A percentile compares a stretch with the other conserved stretches of the same genome.
Evolutionary conservation across 1,140 invertebrate species (phyloP).

Genomic region (Brachionus manjavacas): DNA sequence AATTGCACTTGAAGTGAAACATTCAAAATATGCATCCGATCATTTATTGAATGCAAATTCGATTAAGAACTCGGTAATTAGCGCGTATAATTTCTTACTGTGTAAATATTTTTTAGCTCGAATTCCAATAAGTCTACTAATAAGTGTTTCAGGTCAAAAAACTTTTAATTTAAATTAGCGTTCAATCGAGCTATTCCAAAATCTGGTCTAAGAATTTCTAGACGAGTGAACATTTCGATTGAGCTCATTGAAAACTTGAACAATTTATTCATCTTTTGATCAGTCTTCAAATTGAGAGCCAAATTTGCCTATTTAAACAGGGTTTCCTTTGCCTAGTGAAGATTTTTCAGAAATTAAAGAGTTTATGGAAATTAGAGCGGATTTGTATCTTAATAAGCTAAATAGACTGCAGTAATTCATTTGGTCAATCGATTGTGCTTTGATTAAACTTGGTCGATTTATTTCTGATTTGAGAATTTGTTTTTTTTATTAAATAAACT

Average conservation of each 20-base stretch:
- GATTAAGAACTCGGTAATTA: background rate
- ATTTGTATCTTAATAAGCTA: no score
- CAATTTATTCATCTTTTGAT: background rate
- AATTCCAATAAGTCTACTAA: background rate
- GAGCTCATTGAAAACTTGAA: background rate
- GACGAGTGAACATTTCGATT: background rate
- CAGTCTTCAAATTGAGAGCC: background rate
- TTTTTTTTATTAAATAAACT: background rate
- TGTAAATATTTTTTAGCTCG: conserved; percentile 4
- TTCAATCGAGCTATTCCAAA: background rate
- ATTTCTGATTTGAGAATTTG: background rate
- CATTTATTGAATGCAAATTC: background rate
- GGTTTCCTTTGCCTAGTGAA: background rate
- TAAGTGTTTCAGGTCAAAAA: background rate
- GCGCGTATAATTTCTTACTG: background rate
- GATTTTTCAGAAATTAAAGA: background rate
- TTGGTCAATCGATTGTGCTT: background rate
- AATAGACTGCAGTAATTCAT: no score
- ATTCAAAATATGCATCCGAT: background rate
- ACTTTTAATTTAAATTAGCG: background rate
- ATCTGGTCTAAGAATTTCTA: background rate
- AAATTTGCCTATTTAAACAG: background rate
- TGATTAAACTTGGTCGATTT: background rate
- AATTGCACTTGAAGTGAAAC: background rate
- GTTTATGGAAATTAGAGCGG: background rate